These are phyloP conservation scores for Heteropelma amictum DNA, from an alignment of 2,888 invertebrate genomes.

Conservation along the genomic window DNA sequence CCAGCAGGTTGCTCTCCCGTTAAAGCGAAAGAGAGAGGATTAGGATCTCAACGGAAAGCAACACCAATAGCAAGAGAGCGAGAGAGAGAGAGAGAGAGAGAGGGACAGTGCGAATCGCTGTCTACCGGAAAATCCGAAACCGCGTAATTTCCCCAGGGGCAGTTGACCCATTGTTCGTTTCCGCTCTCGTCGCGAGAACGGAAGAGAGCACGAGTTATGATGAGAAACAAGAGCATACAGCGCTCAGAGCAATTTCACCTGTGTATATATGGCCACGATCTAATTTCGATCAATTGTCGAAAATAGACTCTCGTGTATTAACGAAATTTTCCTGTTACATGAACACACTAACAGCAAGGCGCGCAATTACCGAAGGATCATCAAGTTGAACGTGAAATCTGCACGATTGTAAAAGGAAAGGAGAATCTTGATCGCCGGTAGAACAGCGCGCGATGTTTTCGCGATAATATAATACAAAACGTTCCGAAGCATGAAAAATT, in stretches of 20 bases:
- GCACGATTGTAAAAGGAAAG: no score
- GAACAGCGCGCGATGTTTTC: no score
- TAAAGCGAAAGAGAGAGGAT: slow-evolving; percentile 48
- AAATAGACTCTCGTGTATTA: neutral
- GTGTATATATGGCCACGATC: neutral
- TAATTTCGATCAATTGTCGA: neutral
- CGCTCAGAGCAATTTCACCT: neutral
- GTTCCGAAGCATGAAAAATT: no score
- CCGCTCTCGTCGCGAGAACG: slow-evolving; percentile 12
- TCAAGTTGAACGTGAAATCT: no score
- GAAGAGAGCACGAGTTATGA: slow-evolving; percentile 1
- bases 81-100: slow-evolving; percentile 17
- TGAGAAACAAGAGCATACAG: neutral
- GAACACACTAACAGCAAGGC: no score
- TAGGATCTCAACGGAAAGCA: slow-evolving; percentile 42
- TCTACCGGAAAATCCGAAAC: slow-evolving; percentile 56
- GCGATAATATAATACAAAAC: no score
- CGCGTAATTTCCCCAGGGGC: slow-evolving; percentile 58
- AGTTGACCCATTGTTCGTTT: slow-evolving; percentile 55
- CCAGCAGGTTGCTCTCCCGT: slow-evolving; percentile 31
- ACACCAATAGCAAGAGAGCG: no score
- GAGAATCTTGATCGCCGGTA: no score
- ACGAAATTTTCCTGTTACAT: no score
- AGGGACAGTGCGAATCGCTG: slow-evolving; percentile 37
- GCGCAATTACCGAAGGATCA: no score